Conservation (phyloP, 2,113 vertebrate genomes). For the Semnopithecus entellus region DNA sequence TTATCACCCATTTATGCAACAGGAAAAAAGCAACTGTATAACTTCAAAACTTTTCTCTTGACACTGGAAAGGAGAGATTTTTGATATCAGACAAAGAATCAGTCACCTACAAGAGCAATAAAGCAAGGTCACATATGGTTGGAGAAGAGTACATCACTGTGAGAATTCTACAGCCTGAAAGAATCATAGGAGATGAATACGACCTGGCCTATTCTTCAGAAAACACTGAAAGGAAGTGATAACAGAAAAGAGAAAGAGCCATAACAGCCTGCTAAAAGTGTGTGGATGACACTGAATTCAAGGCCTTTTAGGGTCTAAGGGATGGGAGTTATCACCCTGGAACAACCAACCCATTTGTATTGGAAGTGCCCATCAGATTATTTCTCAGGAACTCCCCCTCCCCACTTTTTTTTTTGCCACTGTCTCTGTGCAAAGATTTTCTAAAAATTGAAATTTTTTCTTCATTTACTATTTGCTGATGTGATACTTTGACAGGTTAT, state of each 20-base stretch:
- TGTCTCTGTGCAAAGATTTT: background rate
- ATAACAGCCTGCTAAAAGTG: background rate
- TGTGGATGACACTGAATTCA: background rate
- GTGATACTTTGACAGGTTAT: background rate
- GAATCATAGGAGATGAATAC: background rate
- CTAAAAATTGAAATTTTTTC: constrained; percentile 13
- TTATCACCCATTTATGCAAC: background rate
- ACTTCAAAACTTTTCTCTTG: constrained; percentile 26
- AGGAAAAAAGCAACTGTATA: background rate
- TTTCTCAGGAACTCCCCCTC: background rate
- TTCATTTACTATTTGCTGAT: constrained; percentile 14
- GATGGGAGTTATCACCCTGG: background rate
- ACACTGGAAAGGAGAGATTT: background rate
- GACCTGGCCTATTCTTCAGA: background rate
- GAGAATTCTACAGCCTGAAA: constrained; percentile 2
- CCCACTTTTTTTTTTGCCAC: background rate
- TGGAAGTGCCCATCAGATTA: background rate
- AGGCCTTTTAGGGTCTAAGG: background rate
- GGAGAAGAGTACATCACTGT: background rate
- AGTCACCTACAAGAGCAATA: background rate
- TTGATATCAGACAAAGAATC: background rate
- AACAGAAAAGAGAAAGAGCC: background rate
- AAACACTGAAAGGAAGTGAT: background rate
- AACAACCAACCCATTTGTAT: background rate
- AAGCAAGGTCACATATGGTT: background rate